Conservation (phyloP, 2,888 invertebrate genomes). For the Syritta pipiens region DNA sequence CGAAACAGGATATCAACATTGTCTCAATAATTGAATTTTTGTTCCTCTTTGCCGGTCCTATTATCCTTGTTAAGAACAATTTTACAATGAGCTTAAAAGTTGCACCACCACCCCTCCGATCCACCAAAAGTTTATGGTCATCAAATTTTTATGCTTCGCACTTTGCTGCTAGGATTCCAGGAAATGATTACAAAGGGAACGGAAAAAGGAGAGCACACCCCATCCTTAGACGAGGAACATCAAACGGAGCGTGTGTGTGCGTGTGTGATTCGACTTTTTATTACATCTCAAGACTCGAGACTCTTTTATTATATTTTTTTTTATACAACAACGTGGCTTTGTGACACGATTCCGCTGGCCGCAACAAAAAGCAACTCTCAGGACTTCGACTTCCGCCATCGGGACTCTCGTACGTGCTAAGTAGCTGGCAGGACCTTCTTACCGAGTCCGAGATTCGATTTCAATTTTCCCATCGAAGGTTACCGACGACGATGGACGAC, state of each 20-base stretch:
- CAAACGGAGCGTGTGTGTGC: conserved; percentile 17
- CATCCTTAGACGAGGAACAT: background rate
- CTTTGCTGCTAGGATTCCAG: conserved; percentile 33
- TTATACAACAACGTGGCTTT: conserved; percentile 50
- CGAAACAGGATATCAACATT: conserved; percentile 32
- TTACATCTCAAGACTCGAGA: conserved; percentile 39
- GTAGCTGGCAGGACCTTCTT: conserved; percentile 39
- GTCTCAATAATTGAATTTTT: conserved; percentile 43
- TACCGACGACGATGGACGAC: background rate
- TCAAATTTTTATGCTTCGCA: conserved; percentile 61
- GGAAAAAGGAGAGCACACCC: background rate
- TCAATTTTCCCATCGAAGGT: conserved; percentile 33
- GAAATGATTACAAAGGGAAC: conserved; percentile 28
- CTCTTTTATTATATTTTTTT: too few relatives aligned
- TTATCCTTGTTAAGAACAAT: conserved; percentile 50
- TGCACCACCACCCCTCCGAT: conserved; percentile 14
- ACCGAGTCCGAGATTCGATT: conserved; percentile 59
- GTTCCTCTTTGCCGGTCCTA: conserved; percentile 25
- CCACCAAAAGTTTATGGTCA: conserved; percentile 51
- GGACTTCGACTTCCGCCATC: background rate
- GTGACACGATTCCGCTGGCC: conserved; percentile 44
- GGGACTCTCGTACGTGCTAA: conserved; percentile 31
- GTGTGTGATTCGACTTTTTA: conserved; percentile 32
- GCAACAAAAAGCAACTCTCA: conserved; percentile 18
- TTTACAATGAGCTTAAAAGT: conserved; percentile 58